phyloP scores from a whole-genome alignment of 2,888 invertebrate species.

The Furcula furcula region DNA sequence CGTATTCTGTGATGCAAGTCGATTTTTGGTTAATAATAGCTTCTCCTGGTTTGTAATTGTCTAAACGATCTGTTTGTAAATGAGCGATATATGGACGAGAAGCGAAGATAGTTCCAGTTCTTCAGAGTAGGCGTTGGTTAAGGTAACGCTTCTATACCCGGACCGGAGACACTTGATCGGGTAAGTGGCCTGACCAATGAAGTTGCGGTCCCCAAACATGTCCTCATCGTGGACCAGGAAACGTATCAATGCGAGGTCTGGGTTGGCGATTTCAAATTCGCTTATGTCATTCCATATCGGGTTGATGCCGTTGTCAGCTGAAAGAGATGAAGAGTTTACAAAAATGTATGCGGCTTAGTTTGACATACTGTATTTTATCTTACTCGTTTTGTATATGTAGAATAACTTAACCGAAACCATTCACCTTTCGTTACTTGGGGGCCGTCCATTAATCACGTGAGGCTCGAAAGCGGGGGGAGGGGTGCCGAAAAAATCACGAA shows the following conservation, averaged over 20 bases:
- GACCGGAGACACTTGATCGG: slow-evolving; percentile 90
- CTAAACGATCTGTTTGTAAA: slow-evolving; percentile 20
- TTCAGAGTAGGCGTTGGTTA: slow-evolving; percentile 95
- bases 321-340: slow-evolving; percentile 29
- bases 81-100: slow-evolving; percentile 84
- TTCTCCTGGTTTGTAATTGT: slow-evolving; percentile 8
- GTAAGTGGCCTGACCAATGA: slow-evolving; percentile 97
- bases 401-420: too few species aligned
- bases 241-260: slow-evolving; percentile 90
- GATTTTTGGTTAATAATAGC: slow-evolving; percentile 24
- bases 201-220: slow-evolving; percentile 98
- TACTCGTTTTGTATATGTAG: too few species aligned
- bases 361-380: too few species aligned
- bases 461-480: too few species aligned
- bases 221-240: slow-evolving; percentile 97
- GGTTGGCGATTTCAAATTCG: slow-evolving; percentile 91
- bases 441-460: too few species aligned
- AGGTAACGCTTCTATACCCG: slow-evolving; percentile 95
- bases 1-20: too few species aligned
- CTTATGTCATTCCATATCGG: slow-evolving; percentile 95
- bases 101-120: slow-evolving; percentile 95
- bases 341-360: too few species aligned
- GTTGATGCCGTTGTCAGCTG: slow-evolving; percentile 96
- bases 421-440: too few species aligned
- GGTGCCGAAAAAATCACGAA: too few species aligned